A percentile compares a stretch with the other conserved stretches of the same genome.
Conservation (phyloP, 2,113 vertebrate species). For the Calypte anna region DNA sequence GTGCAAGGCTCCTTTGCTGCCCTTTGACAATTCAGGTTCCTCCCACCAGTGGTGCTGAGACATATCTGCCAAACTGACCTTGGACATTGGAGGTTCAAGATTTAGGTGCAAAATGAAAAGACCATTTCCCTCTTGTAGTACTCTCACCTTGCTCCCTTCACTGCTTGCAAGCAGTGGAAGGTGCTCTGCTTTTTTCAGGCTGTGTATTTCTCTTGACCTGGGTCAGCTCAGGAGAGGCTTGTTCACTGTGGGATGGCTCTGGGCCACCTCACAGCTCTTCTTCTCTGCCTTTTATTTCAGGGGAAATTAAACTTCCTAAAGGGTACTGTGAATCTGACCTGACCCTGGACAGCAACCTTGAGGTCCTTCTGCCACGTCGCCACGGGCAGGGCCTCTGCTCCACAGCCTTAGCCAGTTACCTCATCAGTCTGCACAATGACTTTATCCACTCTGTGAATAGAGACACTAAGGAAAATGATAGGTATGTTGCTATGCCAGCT, state of each 20-base stretch:
- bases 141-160: background rate
- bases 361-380: constrained; percentile 86
- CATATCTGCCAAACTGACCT: background rate
- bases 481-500: constrained; percentile 65
- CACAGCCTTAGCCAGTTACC: constrained; percentile 89
- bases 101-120: background rate
- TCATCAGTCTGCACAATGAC: constrained; percentile 90
- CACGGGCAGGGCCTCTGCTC: constrained; percentile 89
- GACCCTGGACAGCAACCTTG: constrained; percentile 76
- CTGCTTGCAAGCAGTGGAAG: fast-evolving
- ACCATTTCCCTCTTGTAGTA: background rate
- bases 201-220: background rate
- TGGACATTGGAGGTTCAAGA: background rate
- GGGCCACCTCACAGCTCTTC: background rate
- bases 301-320: constrained; percentile 88
- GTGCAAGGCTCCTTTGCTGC: background rate
- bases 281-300: constrained; percentile 63
- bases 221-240: background rate
- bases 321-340: constrained; percentile 81
- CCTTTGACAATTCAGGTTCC: background rate
- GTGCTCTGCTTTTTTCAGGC: fast-evolving
- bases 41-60: background rate
- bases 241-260: background rate
- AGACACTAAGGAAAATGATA: constrained; percentile 76
- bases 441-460: constrained; percentile 80